These are phyloP conservation scores for Leucoraja erinaceus DNA, from an alignment of 2,113 vertebrate genomes.

Conservation along the genomic window DNA sequence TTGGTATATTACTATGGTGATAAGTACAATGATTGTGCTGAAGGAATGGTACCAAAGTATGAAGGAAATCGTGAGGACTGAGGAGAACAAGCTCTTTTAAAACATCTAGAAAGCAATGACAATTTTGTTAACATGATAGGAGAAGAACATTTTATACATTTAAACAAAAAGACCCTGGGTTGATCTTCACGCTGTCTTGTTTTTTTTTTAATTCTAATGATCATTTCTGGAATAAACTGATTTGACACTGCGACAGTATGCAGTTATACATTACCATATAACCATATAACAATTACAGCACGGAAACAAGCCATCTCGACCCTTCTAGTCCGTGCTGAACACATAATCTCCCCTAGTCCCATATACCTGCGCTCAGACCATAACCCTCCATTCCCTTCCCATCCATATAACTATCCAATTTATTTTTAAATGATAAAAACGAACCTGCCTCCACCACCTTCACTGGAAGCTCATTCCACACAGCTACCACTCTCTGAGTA, in stretches of 20 bases:
- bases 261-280: no score
- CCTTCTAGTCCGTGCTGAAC: no score
- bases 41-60: slow-evolving; percentile 95
- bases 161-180: not conserved
- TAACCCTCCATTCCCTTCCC: no score
- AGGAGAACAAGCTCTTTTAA: slow-evolving; percentile 96
- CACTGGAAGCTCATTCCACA: no score
- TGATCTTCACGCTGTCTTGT: not conserved
- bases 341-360: no score
- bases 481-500: no score
- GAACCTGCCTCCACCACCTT: no score
- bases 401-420: no score
- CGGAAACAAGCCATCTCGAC: no score
- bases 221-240: not conserved
- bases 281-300: no score
- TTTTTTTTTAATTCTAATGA: not conserved
- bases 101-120: slow-evolving; percentile 72
- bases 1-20: slow-evolving; percentile 98
- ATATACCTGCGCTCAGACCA: no score
- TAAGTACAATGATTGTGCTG: slow-evolving; percentile 99
- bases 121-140: not conserved
- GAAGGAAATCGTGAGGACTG: slow-evolving; percentile 97
- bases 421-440: no score
- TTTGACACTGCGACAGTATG: not conserved
- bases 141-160: not conserved